phyloP scores from a whole-genome alignment of 2,888 invertebrate genomes.

The Elegia similella region DNA sequence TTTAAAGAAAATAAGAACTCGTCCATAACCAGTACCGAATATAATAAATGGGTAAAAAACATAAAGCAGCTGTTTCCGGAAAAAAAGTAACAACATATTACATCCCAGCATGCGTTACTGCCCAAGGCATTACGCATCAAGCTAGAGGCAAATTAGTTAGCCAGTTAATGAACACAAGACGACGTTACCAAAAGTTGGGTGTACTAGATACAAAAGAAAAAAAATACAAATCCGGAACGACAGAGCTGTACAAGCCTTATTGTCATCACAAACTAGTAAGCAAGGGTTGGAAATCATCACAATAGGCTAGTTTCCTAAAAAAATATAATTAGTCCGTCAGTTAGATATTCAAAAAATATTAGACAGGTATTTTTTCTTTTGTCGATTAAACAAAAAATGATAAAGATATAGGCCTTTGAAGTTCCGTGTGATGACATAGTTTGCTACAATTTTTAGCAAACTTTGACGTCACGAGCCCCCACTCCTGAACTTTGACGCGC shows the following conservation, averaged over 20 bases:
- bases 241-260: not conserved
- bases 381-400: too few relatives aligned
- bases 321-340: too few relatives aligned
- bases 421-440: too few relatives aligned
- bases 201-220: not conserved
- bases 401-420: too few relatives aligned
- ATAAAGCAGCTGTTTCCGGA: not conserved
- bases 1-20: not conserved
- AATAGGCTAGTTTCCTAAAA: too few relatives aligned
- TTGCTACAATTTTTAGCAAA: too few relatives aligned
- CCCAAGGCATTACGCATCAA: not conserved
- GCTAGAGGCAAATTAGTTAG: not conserved
- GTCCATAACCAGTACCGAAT: not conserved
- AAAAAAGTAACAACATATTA: not conserved
- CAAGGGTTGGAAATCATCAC: too few relatives aligned
- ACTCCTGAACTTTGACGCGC: too few relatives aligned
- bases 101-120: not conserved
- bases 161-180: not conserved
- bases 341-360: too few relatives aligned
- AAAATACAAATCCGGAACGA: not conserved
- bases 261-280: too few relatives aligned
- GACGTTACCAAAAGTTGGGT: not conserved
- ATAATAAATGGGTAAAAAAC: not conserved
- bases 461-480: too few relatives aligned
- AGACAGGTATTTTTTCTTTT: too few relatives aligned